Evolutionary conservation across 2,888 invertebrate genomes (phyloP).

Genomic region (Eudasyphora cyanicolor): DNA sequence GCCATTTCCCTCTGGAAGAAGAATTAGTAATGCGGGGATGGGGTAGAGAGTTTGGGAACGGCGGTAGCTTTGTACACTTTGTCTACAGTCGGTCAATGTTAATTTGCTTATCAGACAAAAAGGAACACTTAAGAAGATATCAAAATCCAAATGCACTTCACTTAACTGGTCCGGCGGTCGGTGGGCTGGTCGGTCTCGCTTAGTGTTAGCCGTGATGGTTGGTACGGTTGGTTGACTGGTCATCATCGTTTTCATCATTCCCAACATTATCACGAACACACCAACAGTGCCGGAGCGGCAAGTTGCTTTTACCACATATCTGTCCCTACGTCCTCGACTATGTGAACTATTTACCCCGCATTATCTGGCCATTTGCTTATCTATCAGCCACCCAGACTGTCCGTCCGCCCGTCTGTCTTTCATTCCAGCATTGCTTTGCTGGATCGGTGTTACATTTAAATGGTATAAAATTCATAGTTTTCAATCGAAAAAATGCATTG

Average conservation of each 20-base stretch:
- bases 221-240: no score
- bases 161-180: slow-evolving; percentile 5
- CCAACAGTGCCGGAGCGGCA: slow-evolving; percentile 8
- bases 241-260: slow-evolving; percentile 51
- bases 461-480: slow-evolving; percentile 50
- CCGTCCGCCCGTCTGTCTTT: slow-evolving; percentile 31
- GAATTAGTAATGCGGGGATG: background rate
- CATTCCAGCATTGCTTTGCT: slow-evolving; percentile 24
- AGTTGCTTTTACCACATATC: slow-evolving; percentile 47
- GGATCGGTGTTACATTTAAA: slow-evolving; percentile 36
- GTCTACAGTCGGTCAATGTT: slow-evolving; percentile 61
- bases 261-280: slow-evolving; percentile 2
- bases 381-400: slow-evolving; percentile 32
- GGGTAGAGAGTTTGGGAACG: background rate
- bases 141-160: slow-evolving; percentile 57
- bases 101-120: slow-evolving; percentile 61
- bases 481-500: slow-evolving; percentile 3
- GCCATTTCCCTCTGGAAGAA: background rate
- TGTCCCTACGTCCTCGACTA: slow-evolving; percentile 5
- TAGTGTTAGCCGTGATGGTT: slow-evolving; percentile 45
- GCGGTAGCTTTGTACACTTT: background rate
- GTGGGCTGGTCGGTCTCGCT: slow-evolving; percentile 40
- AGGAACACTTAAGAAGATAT: slow-evolving; percentile 56
- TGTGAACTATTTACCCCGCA: no score
- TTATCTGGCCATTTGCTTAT: slow-evolving; percentile 21